phyloP scores from a whole-genome alignment of 2,888 invertebrate species.

The Tenthredo distinguenda region DNA sequence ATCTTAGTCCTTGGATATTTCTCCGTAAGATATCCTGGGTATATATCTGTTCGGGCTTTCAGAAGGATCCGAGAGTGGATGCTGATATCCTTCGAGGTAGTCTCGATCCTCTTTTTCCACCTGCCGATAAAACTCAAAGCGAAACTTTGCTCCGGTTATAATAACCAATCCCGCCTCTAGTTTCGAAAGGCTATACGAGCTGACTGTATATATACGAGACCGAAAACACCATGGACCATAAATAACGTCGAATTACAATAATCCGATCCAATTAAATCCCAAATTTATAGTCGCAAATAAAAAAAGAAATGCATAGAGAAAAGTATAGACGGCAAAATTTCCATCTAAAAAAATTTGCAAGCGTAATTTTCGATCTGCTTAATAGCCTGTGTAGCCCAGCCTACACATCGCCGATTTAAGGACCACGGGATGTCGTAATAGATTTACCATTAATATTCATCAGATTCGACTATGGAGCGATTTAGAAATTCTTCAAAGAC shows the following conservation, averaged over 20 bases:
- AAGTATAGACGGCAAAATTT: conserved; percentile 65
- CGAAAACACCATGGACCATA: conserved; percentile 62
- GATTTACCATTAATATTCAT: conserved; percentile 70
- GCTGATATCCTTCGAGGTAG: not conserved
- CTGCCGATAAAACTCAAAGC: conserved; percentile 65
- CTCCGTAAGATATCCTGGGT: not conserved
- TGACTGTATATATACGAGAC: not conserved
- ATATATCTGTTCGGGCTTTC: not conserved
- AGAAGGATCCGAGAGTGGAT: not conserved
- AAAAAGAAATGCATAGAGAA: not conserved
- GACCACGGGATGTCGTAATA: conserved; percentile 61
- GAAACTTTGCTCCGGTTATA: conserved; percentile 69
- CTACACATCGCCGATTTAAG: conserved; percentile 27
- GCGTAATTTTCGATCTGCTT: conserved; percentile 73
- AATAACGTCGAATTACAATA: conserved; percentile 75
- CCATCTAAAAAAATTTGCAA: conserved; percentile 73
- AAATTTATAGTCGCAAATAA: conserved; percentile 73
- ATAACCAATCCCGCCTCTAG: conserved; percentile 69
- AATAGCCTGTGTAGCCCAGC: conserved; percentile 58
- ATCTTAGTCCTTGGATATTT: not conserved
- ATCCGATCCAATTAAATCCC: conserved; percentile 75
- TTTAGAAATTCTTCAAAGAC: conserved; percentile 59
- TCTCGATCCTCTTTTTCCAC: conserved; percentile 53
- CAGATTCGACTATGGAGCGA: conserved; percentile 47
- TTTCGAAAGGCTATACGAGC: conserved; percentile 57